Evolutionary conservation across 2,797 vertebrate species (phyloP), one percentile per base, ranked within the genome.

Genomic region (Poeciliopsis presidionis): DNA sequence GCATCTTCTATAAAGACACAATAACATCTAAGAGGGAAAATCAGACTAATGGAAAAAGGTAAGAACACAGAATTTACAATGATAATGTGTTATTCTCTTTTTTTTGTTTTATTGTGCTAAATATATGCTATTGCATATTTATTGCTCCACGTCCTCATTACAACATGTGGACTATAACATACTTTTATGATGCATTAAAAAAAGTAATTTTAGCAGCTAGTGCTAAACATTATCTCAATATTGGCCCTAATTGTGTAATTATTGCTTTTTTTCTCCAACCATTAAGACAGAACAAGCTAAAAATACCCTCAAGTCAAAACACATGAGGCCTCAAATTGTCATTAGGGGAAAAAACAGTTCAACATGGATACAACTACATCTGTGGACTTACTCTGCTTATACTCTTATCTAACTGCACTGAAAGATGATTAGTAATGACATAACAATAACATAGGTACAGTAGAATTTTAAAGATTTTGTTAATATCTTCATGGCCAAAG

Each of bases 381-480:
- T 1, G 14, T 28, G 41, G 25, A 46, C 41, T 71, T 71, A 71
- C 43, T 71, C 13, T 71, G 13, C 7, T 45, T 30, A 71, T 46
- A 28, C n/a, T 45, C n/a, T 14, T 70, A 28, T 46, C 43, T 16
- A 71, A 13, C 43, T 28, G 13, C 67, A 28, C 6, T 28, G 43
- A 46, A 71, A 45, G 43, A 70, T 18, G 67, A 71, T 71, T 46
- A 71, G 43, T 46, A 46, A 71, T 46, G 67, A 46, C 67, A 71
- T 71, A 71, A 46, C 67, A 70, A 71, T 28, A 46, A 43, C 43
- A 41, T 7, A 69, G 39, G 65, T 33, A 33, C 33, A 33, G 33
- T 14, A 43, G 22, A 69, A 7, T 28, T 67, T 71, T 46, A 28
- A 71, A 46, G 67, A 46, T 71, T 45, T 71, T 18, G 43, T 28